Percentiles rank a stretch among this genome's conserved stretches.
Evolutionary conservation across 92 coral and sea anemone genomes (phyloP).

Genomic region (Siderastrea siderea): DNA sequence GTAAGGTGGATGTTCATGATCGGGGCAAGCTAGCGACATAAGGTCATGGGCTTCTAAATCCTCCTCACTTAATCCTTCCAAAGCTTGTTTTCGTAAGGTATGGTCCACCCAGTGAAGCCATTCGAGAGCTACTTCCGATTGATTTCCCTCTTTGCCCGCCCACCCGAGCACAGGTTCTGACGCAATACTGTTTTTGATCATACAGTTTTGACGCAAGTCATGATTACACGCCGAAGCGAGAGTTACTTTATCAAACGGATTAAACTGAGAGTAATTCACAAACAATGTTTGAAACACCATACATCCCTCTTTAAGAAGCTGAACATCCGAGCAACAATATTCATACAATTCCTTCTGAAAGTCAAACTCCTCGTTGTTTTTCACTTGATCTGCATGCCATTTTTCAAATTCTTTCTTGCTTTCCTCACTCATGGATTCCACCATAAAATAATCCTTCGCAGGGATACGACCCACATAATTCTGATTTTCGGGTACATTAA

Average conservation of each 20-base stretch:
- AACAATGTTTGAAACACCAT: not conserved
- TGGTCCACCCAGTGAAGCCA: no score
- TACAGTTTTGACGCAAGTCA: not conserved
- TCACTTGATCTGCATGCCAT: not conserved
- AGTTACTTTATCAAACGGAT: not conserved
- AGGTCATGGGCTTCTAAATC: no score
- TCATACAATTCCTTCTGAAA: not conserved
- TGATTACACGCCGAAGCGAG: slow-evolving; percentile 2
- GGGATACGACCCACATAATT: not conserved
- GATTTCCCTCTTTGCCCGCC: not conserved
- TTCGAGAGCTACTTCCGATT: not conserved
- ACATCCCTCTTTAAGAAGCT: not conserved
- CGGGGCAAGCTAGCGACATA: no score
- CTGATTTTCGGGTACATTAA: not conserved
- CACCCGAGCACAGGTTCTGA: not conserved
- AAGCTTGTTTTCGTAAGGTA: no score
- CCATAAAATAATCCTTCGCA: not conserved
- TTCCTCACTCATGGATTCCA: not conserved
- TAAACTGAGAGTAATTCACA: not conserved
- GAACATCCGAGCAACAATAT: not conserved
- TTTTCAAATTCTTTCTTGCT: not conserved
- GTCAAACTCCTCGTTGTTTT: not conserved
- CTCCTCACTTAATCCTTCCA: no score
- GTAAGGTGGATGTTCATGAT: no score
- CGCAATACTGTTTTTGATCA: not conserved